A percentile compares a stretch with the other conserved stretches of the same genome.
Conservation (phyloP, 2,888 invertebrate genomes). For the Lycocerus yunnanus region DNA sequence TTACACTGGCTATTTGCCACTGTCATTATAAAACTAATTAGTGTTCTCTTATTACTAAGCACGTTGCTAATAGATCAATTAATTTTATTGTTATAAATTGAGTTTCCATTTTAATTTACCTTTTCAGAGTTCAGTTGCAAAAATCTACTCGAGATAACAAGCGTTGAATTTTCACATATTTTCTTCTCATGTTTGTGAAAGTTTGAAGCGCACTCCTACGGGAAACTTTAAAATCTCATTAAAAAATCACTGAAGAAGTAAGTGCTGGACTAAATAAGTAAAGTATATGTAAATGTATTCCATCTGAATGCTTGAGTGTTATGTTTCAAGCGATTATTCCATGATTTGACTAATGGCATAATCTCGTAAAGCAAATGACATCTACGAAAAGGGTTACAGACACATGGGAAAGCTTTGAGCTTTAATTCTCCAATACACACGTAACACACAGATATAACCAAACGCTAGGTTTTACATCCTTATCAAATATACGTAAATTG, state of each 20-base stretch:
- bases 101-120: background rate
- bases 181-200: background rate
- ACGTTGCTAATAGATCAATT: background rate
- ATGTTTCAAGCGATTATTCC: conserved; percentile 45
- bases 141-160: background rate
- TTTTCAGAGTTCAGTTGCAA: background rate
- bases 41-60: background rate
- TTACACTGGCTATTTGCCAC: conserved; percentile 12
- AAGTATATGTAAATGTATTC: conserved; percentile 42
- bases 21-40: conserved; percentile 4
- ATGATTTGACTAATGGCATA: conserved; percentile 48
- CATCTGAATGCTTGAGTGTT: conserved; percentile 39
- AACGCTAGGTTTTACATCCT: conserved; percentile 17
- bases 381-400: conserved; percentile 38
- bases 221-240: background rate
- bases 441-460: conserved; percentile 6
- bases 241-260: background rate
- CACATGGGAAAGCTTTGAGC: conserved; percentile 23
- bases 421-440: conserved; percentile 14
- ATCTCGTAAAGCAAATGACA: conserved; percentile 44
- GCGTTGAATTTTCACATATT: background rate
- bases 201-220: background rate
- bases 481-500: conserved; percentile 30
- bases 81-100: background rate
- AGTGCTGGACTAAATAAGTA: conserved; percentile 8